These are phyloP conservation scores for Colistium nudipinnis DNA, from an alignment of 2,113 vertebrate species.

Conservation along the genomic window DNA sequence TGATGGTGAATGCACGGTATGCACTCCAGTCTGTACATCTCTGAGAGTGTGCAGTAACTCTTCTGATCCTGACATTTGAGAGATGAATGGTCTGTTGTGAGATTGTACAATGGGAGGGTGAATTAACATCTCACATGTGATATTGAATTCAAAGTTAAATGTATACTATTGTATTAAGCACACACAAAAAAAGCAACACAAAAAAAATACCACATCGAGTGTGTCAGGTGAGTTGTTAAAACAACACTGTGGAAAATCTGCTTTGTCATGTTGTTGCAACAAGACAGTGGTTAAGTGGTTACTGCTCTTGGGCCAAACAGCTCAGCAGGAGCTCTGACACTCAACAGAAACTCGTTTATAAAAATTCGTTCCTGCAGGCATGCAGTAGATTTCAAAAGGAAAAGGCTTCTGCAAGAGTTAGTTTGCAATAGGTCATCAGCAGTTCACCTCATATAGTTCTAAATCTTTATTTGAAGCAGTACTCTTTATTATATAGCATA, in stretches of 20 bases:
- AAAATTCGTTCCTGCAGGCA: not conserved
- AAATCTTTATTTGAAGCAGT: not conserved
- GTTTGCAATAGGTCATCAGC: not conserved
- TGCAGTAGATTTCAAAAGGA: no score
- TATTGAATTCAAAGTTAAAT: conserved; percentile 1
- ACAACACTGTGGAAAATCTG: conserved; percentile 7
- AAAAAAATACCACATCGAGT: no score
- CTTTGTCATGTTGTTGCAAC: conserved; percentile 15
- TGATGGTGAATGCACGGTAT: not conserved
- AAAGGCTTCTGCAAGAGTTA: no score
- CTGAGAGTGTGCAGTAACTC: not conserved
- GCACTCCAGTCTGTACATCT: not conserved
- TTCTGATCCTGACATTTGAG: not conserved
- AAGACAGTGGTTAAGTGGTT: conserved; percentile 23
- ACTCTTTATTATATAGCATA: not conserved
- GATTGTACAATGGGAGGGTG: not conserved
- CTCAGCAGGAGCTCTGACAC: conserved; percentile 28
- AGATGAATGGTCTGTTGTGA: conserved; percentile 1
- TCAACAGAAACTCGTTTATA: not conserved
- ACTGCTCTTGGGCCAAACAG: conserved; percentile 25
- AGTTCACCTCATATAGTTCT: not conserved
- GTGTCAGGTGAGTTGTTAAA: conserved; percentile 21
- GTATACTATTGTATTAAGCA: no score
- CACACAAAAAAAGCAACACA: no score
- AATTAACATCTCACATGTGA: conserved; percentile 7